These are phyloP conservation scores for Halictus ligatus DNA, from an alignment of 2,888 invertebrate species.

Conservation along the genomic window DNA sequence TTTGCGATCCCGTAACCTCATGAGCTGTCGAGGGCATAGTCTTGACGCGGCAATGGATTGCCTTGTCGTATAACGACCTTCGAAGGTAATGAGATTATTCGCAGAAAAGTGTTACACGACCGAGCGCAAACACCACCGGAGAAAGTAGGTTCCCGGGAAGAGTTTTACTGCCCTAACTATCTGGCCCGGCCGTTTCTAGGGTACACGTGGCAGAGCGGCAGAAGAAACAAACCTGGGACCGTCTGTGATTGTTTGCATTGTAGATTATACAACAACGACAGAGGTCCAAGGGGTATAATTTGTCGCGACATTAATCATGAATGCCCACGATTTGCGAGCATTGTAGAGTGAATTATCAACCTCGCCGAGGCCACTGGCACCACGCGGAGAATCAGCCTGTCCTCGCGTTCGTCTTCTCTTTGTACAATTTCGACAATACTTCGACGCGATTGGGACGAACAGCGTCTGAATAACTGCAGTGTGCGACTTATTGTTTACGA, in stretches of 20 bases:
- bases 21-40: slow-evolving; percentile 5
- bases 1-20: slow-evolving; percentile 35
- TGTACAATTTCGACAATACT: neutral
- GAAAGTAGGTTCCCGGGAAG: slow-evolving; percentile 20
- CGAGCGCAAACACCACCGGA: slow-evolving; percentile 32
- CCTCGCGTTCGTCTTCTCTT: no score
- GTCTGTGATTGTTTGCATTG: neutral
- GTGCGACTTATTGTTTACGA: no score
- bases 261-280: neutral
- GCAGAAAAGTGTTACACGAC: slow-evolving; percentile 43
- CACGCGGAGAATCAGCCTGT: slow-evolving; percentile 1
- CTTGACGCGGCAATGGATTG: slow-evolving; percentile 39
- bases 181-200: slow-evolving; percentile 29
- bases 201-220: slow-evolving; percentile 39
- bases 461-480: no score
- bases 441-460: neutral
- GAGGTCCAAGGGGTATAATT: neutral
- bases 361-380: slow-evolving; percentile 26
- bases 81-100: slow-evolving; percentile 58
- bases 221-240: neutral
- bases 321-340: slow-evolving; percentile 10
- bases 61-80: slow-evolving; percentile 52
- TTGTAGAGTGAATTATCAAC: slow-evolving; percentile 13
- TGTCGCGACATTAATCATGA: neutral
- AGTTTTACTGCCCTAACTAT: slow-evolving; percentile 37